Base-by-base conservation (phyloP, 2,888 invertebrate genomes). In the Biston stratarius region DNA sequence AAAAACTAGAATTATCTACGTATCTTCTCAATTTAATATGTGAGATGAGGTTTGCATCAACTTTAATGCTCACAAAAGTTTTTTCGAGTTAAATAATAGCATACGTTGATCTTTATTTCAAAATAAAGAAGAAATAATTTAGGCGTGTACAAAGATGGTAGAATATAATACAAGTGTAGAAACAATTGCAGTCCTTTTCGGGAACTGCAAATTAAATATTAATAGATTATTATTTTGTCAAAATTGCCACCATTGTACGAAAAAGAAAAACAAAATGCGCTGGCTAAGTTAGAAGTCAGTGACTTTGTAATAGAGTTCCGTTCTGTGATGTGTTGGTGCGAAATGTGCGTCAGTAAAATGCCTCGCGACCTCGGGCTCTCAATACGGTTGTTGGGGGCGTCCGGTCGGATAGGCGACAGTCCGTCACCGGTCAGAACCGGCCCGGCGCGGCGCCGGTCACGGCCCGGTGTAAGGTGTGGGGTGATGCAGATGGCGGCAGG, bases 401-500 rank as follows among this genome's bases (percentile, higher is more conserved):
- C 77, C 82, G 80, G 80, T 81, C 77, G 71, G 65, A 56, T 67
- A 77, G 88, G 88, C 88, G 76, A 88, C 85, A 87, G 64, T 12
- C 44, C 14, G 58, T 34, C 45, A 59, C 51, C 51, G 51, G 51
- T 51, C 34, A n/a, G 34, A 34, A 51, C 15, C 34, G 34, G 51
- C 51, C 49, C 49, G 49, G 58, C 15, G 10, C 49, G 49, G 58
- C 9, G 44, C 33, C 34, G 52, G 52, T 40, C 14, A 15, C 71
- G 65, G 69, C 63, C 64, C 74, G 57, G 77, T 80, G 83, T 84
- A 82, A 79, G 79, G 76, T 84, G 81, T 82, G 82, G 82, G 80
- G 69, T 86, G 87, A 81, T 86, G 81, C 91, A 90, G 91, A 87
- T 91, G 92, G 88, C 83, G 90, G 81, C 80, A 74, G 82, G 83